phyloP scores from a whole-genome alignment of 2,113 vertebrate species.

The Solea senegalensis region DNA sequence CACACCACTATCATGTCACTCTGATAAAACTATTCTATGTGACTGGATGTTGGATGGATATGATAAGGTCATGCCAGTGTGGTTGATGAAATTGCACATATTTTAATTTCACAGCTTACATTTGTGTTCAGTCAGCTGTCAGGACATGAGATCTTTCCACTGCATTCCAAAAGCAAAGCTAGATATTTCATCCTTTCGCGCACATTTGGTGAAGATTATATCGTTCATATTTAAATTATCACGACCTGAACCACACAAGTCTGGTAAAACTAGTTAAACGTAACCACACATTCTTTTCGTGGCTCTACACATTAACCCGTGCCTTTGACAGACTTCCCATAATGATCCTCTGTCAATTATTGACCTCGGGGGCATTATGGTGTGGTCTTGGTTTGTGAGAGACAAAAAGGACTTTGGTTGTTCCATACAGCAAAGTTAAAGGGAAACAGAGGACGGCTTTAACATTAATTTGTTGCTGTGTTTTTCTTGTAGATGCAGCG shows the following conservation, averaged over 20 bases:
- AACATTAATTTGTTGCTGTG: neutral
- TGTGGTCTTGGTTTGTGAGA: slow-evolving; percentile 27
- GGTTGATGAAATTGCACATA: neutral
- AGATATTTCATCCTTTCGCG: neutral
- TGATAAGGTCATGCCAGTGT: neutral
- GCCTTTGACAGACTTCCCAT: slow-evolving; percentile 51
- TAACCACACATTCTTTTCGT: slow-evolving; percentile 8
- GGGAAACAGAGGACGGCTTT: neutral
- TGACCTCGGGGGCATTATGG: slow-evolving; percentile 37
- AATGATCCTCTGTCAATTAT: slow-evolving; percentile 69
- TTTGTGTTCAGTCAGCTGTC: neutral
- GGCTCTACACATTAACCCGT: slow-evolving; percentile 67
- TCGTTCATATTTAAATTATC: too few relatives aligned
- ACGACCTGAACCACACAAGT: too few relatives aligned
- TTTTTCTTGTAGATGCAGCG: neutral
- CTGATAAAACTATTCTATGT: neutral
- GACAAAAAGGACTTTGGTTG: slow-evolving; percentile 37
- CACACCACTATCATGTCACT: neutral
- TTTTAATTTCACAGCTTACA: neutral
- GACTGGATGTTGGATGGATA: neutral
- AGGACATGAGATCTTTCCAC: neutral
- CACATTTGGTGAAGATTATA: neutral
- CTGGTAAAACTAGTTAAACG: slow-evolving; percentile 21
- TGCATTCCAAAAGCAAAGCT: neutral
- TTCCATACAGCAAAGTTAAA: neutral